Evolutionary conservation across 2,113 vertebrate species (phyloP), one percentile per base, ranked within the genome.

Genomic region (Aythya baeri): DNA sequence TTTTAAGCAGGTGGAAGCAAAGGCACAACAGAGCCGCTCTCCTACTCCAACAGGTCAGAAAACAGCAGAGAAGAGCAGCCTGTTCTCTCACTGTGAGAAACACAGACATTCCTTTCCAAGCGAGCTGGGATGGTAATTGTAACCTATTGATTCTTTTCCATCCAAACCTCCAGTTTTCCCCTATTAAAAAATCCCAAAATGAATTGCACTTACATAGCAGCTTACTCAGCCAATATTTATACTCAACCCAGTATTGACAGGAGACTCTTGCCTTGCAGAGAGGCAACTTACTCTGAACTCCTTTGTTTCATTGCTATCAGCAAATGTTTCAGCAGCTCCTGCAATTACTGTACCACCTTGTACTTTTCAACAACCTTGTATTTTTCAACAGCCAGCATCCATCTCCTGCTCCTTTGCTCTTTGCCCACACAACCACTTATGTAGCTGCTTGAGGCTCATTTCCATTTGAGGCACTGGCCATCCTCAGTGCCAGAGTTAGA

Each of bases 11-110:
- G 17, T 32, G 82, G 67, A 76, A 83, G 26, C 29, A 57, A 82
- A 75, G 8, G 25, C 16, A 44, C 13, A 66, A 38, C 23, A 72
- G 16, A 83, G 31, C 4, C 17, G 13, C 32, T 72, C 5, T 46
- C 13, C 74, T 21, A 13, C 0, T 1, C 25, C 17, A 23, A 25
- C 52, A 0, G 52, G 32, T 62, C 65, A 68, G 73, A 41, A 1
- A 6, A 50, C 43, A 81, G 32, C 55, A 67, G 21, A 55, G 78
- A 72, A 0, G 2, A 83, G 36, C 54, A 83, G 59, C 23, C 26
- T 32, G 13, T 79, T 70, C 59, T 5, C 4, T 14, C 50, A 31
- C 52, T 81, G 46, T 52, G 17, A 34, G 44, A 68, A 74, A 66
- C 7, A 82, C 25, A 83, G 38, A 23, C 25, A 83, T 3, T 3